Percentiles rank a stretch among this genome's conserved stretches.
phyloP scores from a whole-genome alignment of 2,888 invertebrate genomes.

The Spilarctia lutea region DNA sequence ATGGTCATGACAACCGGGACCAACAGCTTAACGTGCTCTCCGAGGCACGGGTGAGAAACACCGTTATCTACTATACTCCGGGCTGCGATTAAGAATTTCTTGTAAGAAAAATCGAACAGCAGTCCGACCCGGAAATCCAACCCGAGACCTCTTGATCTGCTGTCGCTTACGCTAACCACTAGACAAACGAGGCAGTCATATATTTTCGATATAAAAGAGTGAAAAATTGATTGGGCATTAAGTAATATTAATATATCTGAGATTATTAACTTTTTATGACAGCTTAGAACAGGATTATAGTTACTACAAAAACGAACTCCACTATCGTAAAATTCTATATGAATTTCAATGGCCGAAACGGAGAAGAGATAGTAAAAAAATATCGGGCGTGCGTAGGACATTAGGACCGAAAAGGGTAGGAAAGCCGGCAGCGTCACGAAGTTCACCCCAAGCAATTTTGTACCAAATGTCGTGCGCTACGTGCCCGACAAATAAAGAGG shows the following conservation, averaged over 20 bases:
- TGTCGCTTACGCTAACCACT: no score
- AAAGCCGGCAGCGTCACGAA: conserved; percentile 75
- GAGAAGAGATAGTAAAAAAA: conserved; percentile 69
- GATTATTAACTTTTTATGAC: not conserved
- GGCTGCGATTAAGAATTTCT: no score
- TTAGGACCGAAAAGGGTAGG: conserved; percentile 76
- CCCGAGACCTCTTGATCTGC: no score
- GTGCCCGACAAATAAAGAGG: conserved; percentile 84
- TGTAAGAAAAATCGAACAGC: no score
- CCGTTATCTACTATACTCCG: no score
- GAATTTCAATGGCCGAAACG: conserved; percentile 70
- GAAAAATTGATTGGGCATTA: not conserved
- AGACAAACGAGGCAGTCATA: no score
- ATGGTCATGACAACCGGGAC: no score
- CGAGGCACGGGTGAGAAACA: no score
- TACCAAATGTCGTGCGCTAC: conserved; percentile 84
- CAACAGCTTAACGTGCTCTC: no score
- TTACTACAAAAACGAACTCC: conserved; percentile 34
- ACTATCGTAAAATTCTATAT: conserved; percentile 58
- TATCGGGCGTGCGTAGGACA: conserved; percentile 75
- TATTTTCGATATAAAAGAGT: not conserved
- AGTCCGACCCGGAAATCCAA: no score
- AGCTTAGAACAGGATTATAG: not conserved
- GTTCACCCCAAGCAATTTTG: conserved; percentile 84
- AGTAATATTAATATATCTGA: not conserved